Evolutionary conservation across 2,113 vertebrate species (phyloP).

Genomic region (Gulo gulo): DNA sequence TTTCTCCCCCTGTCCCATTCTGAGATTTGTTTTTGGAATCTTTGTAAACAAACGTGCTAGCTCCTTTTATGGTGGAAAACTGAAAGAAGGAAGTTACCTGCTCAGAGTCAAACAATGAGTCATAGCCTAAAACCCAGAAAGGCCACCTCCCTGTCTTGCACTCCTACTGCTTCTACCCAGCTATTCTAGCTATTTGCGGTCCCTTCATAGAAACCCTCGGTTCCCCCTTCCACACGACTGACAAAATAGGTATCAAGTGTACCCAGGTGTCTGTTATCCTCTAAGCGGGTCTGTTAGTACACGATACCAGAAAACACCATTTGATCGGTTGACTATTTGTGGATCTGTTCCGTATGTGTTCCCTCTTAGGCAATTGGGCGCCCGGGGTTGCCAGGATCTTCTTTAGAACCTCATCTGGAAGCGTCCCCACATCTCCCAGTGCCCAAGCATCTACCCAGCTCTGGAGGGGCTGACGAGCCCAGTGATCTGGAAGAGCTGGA

Average conservation of each 20-base stretch:
- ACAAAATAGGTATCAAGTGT: neutral
- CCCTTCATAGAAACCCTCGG: neutral
- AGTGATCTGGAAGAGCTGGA: slow-evolving; percentile 97
- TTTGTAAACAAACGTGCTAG: neutral
- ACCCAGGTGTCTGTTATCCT: neutral
- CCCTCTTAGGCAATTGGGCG: slow-evolving; percentile 88
- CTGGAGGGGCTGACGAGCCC: slow-evolving; percentile 90
- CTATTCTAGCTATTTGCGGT: neutral
- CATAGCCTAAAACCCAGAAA: neutral
- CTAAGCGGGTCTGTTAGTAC: neutral
- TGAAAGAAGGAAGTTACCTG: slow-evolving; percentile 58
- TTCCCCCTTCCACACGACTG: neutral
- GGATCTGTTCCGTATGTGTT: neutral
- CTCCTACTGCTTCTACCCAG: neutral
- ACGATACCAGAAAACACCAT: neutral
- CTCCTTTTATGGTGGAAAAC: slow-evolving; percentile 56
- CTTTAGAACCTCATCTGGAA: slow-evolving; percentile 93
- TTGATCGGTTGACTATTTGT: fast-evolving
- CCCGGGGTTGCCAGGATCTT: slow-evolving; percentile 88
- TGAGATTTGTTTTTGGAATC: slow-evolving; percentile 20
- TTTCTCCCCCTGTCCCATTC: neutral
- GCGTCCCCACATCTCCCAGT: slow-evolving; percentile 91
- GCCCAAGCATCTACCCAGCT: slow-evolving; percentile 88
- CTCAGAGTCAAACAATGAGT: slow-evolving; percentile 44
- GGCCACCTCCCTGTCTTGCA: neutral